Conservation (phyloP, 2,797 vertebrate species). For the Astyanax mexicanus region DNA sequence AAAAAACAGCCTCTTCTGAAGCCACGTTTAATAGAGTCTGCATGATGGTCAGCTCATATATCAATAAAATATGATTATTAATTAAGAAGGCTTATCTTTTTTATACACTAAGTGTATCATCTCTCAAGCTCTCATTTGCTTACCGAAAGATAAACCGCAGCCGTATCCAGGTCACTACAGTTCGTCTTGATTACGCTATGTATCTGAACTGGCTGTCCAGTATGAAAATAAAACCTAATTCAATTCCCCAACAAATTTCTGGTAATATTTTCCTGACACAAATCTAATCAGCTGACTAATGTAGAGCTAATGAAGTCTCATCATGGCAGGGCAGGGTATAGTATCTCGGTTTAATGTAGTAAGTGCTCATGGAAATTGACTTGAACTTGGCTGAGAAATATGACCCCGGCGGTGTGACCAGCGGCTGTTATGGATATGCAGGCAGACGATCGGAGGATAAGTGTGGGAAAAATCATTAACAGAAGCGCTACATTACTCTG, state of each 20-base stretch:
- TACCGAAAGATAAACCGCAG: constrained; percentile 74
- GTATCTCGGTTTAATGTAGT: constrained; percentile 62
- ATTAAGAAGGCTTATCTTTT: constrained; percentile 4
- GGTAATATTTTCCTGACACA: constrained; percentile 71
- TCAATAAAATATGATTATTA: constrained; percentile 14
- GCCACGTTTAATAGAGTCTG: neutral
- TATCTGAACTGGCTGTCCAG: constrained; percentile 63
- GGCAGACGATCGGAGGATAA: neutral
- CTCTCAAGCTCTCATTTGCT: constrained; percentile 59
- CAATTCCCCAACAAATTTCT: constrained; percentile 75
- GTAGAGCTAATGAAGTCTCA: constrained; percentile 60
- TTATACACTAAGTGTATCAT: constrained; percentile 39
- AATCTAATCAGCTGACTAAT: constrained; percentile 63
- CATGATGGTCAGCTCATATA: neutral
- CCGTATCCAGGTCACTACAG: constrained; percentile 60
- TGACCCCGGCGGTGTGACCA: constrained; percentile 42
- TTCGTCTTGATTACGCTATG: constrained; percentile 67
- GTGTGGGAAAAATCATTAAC: constrained; percentile 42
- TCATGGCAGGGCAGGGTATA: constrained; percentile 56
- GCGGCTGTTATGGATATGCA: constrained; percentile 57
- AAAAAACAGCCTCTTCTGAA: neutral
- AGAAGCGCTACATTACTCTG: neutral
- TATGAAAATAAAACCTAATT: constrained; percentile 76
- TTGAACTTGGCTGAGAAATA: constrained; percentile 57
- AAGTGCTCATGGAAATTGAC: constrained; percentile 59